Base-by-base conservation (phyloP, 2,888 invertebrate species). In the Tinea semifulvella region DNA sequence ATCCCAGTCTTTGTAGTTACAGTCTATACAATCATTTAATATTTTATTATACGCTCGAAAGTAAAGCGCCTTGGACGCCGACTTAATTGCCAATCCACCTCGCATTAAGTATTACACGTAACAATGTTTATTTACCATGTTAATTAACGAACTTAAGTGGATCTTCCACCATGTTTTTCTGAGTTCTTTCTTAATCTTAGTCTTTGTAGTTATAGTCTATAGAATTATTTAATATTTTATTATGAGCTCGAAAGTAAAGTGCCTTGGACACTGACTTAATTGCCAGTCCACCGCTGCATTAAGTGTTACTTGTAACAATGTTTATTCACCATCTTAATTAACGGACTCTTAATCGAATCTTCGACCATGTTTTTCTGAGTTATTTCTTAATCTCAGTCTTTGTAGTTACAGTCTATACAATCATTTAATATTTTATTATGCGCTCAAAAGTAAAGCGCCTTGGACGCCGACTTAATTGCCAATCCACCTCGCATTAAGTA, bases 321-420 rank as follows among this genome's bases (percentile, higher is more conserved):
- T 40, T 40, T 40, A 40, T 40, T 22, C 22, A 22, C 14, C 22
- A 40, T 40, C 36, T 40, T 40, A 40, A 40, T 40, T 40, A 40
- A 40, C 40, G 19, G 22, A 22, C 13, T n/a, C n/a, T 22, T 40
- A 40, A 40, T 2, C 22, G 22, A 22, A 40, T 39, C 8, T 18
- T 18, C 36, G 16, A 4, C 16, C 16, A 10, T n/a, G 31, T 31
- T 14, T 31, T 31, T 31, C 13, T n/a, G 11, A 13, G 3, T 26
- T 2, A n/a, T 26, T n/a, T 4, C 6, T n/a, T n/a, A n/a, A n/a
- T n/a, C n/a, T n/a, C n/a, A n/a, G n/a, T n/a, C n/a, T n/a, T n/a
- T n/a, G n/a, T n/a, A n/a, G n/a, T n/a, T n/a, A n/a, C n/a, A n/a
- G n/a, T n/a, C n/a, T n/a, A n/a, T n/a, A n/a, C n/a, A n/a, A n/a